A percentile compares a stretch with the other conserved stretches of the same genome.
Conservation (phyloP, 2,113 vertebrate genomes). For the Limanda limanda region DNA sequence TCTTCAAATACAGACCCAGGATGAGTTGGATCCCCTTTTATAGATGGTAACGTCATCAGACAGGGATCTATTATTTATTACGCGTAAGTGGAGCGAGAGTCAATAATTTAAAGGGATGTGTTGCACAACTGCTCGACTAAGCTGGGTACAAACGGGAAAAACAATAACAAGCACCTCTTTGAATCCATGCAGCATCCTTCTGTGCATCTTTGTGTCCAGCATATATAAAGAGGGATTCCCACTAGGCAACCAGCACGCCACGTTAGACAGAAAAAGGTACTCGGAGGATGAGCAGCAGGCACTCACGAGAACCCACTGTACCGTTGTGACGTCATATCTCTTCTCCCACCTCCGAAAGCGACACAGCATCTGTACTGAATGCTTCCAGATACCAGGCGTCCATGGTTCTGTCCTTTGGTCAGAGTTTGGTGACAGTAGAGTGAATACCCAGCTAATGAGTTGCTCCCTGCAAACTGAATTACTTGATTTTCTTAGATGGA, state of each 20-base stretch:
- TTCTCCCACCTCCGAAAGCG: not conserved
- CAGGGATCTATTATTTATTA: conserved; percentile 40
- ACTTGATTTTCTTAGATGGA: not conserved
- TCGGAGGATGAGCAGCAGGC: not conserved
- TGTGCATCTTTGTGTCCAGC: not conserved
- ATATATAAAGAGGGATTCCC: not conserved
- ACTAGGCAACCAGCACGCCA: not conserved
- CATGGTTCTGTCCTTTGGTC: not conserved
- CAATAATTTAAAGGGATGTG: conserved; percentile 61
- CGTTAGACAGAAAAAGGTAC: not conserved
- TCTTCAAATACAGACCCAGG: not conserved
- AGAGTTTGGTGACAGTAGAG: not conserved
- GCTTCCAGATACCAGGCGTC: not conserved
- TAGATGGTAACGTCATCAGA: conserved; percentile 21
- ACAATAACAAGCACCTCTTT: conserved; percentile 12
- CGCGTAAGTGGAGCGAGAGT: conserved; percentile 17
- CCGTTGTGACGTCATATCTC: conserved; percentile 30
- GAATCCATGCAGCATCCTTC: not conserved
- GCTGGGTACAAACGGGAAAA: not conserved
- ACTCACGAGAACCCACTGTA: conserved; percentile 21
- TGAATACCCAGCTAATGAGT: not conserved
- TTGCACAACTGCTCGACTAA: not conserved
- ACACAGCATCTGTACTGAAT: no score
- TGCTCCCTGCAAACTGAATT: not conserved
- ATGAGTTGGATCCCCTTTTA: not conserved